A percentile compares a stretch with the other conserved stretches of the same genome.
phyloP scores from a whole-genome alignment of 1,140 invertebrate genomes.

The Pseudomyrmex sp. region DNA sequence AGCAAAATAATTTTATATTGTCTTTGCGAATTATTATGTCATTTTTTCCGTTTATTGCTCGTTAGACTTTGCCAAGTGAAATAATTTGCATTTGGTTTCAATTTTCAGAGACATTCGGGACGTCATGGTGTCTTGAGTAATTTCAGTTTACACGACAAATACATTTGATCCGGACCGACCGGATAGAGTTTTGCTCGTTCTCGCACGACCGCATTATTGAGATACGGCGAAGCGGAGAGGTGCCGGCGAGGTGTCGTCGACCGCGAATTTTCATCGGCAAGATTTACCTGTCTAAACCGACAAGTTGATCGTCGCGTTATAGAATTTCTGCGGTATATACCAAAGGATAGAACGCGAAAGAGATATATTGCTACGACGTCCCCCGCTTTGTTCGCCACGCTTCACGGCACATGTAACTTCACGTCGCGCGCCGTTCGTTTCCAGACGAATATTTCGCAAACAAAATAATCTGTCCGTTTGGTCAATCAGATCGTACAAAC shows the following conservation, averaged over 20 bases:
- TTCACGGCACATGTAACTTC: constrained; percentile 67
- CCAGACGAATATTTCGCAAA: not conserved
- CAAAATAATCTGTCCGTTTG: not conserved
- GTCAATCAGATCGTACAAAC: too few species aligned
- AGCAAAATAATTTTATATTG: too few species aligned
- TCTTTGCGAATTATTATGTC: too few species aligned
- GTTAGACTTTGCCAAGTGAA: too few species aligned
- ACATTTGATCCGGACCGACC: not conserved
- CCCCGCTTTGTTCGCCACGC: constrained; percentile 57
- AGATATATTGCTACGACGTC: constrained; percentile 59
- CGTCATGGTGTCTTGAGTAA: too few species aligned
- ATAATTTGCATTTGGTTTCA: too few species aligned
- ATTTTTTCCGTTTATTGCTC: too few species aligned
- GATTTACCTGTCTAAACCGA: constrained; percentile 5
- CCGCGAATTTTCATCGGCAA: not conserved
- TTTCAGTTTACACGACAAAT: too few species aligned
- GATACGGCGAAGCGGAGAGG: not conserved
- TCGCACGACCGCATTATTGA: constrained; percentile 4
- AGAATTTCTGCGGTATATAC: constrained; percentile 78
- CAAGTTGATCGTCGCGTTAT: constrained; percentile 71
- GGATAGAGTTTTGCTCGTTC: not conserved
- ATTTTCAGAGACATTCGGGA: too few species aligned
- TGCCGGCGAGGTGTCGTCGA: not conserved
- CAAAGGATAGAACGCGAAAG: constrained; percentile 75
- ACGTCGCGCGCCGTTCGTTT: not conserved